A percentile compares a stretch with the other conserved stretches of the same genome.
Conservation (phyloP, 2,113 vertebrate genomes). For the Baryphthengus martii region DNA sequence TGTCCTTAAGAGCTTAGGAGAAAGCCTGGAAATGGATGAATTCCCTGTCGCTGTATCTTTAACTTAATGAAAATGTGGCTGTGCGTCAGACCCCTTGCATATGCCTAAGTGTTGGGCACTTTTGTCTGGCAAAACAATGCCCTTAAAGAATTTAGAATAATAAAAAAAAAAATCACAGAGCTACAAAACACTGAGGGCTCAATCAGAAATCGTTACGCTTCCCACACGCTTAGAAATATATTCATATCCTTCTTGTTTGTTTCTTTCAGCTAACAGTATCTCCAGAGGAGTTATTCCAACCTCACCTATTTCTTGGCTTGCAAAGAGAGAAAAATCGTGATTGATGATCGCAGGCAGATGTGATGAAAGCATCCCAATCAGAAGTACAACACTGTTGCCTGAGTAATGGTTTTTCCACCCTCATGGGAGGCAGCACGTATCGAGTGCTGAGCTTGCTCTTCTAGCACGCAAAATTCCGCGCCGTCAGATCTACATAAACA, state of each 20-base stretch:
- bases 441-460: slow-evolving; percentile 8
- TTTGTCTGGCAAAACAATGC: not conserved
- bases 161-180: not conserved
- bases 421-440: not conserved
- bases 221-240: not conserved
- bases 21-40: not conserved
- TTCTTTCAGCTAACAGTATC: not conserved
- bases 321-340: slow-evolving; percentile 14
- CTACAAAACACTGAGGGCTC: not conserved
- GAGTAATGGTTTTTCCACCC: slow-evolving; percentile 4
- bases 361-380: slow-evolving; percentile 17
- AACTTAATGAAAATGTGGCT: not conserved
- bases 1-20: not conserved
- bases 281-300: slow-evolving; percentile 16
- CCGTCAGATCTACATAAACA: not conserved
- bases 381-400: not conserved
- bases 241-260: not conserved
- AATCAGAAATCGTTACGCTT: not conserved
- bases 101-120: not conserved
- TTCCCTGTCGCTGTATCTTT: not conserved
- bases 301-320: slow-evolving; percentile 2
- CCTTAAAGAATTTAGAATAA: not conserved
- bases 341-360: not conserved
- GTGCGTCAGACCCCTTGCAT: not conserved
- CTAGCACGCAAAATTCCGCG: not conserved